phyloP scores from a whole-genome alignment of 2,113 vertebrate species.

The Vidua chalybeata region DNA sequence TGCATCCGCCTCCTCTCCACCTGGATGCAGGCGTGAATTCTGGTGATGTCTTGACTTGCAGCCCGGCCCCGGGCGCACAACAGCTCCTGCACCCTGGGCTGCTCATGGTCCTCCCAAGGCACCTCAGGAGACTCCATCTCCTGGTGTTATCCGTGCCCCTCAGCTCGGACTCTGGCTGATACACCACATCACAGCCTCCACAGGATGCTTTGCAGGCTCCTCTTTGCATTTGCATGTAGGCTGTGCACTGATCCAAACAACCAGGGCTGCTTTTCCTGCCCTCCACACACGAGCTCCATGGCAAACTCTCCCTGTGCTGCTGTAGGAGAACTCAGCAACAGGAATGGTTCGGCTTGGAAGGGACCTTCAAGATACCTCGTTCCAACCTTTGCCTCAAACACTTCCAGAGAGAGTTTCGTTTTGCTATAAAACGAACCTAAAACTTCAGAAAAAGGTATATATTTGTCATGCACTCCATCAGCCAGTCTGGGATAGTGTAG shows the following conservation, averaged over 20 bases:
- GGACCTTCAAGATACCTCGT: neutral
- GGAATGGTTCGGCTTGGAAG: neutral
- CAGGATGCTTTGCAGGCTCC: neutral
- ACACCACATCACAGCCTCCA: neutral
- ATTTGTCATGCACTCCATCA: neutral
- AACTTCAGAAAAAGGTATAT: neutral
- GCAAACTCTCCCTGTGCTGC: neutral
- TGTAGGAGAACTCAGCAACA: neutral
- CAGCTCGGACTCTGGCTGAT: neutral
- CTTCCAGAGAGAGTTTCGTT: neutral
- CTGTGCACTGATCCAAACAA: neutral
- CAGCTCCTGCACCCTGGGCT: neutral
- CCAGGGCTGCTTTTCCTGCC: neutral
- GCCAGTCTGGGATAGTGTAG: neutral
- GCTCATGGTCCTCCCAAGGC: neutral
- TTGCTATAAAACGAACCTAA: neutral
- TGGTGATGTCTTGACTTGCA: neutral
- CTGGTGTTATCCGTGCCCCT: neutral
- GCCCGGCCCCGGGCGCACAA: fast-evolving
- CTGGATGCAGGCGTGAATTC: neutral
- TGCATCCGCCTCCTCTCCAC: slow-evolving; percentile 31
- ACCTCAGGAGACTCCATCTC: neutral
- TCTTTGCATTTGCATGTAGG: neutral
- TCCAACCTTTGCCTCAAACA: neutral
- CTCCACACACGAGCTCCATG: fast-evolving